A percentile compares a stretch with the other conserved stretches of the same genome.
Evolutionary conservation across 2,797 vertebrate species (phyloP).

Genomic region (Silurus aristotelis): DNA sequence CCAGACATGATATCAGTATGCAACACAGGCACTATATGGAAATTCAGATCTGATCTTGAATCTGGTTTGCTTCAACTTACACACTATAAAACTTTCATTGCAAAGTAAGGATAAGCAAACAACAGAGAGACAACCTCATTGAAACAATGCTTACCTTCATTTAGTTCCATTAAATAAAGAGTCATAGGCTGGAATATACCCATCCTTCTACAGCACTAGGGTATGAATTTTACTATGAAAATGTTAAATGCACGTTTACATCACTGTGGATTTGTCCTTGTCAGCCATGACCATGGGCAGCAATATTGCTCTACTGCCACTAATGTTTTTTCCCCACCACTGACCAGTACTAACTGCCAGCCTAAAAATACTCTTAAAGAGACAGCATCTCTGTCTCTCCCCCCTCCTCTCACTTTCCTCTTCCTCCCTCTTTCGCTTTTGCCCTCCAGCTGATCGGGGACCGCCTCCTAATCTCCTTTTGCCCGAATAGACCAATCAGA

Average conservation of each 20-base stretch:
- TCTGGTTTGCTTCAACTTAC: not conserved
- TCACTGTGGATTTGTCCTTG: constrained; percentile 37
- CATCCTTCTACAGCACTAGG: not conserved
- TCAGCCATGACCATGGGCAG: constrained; percentile 63
- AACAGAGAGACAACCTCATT: not conserved
- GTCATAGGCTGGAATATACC: not conserved
- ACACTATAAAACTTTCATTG: not conserved
- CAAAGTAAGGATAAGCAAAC: not conserved
- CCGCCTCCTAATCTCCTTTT: constrained; percentile 65
- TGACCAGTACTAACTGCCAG: constrained; percentile 73
- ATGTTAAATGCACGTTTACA: constrained; percentile 47
- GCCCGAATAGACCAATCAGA: constrained; percentile 61
- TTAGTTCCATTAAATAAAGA: not conserved
- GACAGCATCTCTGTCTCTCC: constrained; percentile 59
- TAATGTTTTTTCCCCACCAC: constrained; percentile 70
- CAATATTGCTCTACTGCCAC: constrained; percentile 67
- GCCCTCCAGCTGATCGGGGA: constrained; percentile 60
- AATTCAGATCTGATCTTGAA: not conserved
- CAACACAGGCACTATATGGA: not conserved
- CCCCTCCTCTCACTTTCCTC: constrained; percentile 51
- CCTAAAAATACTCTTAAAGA: constrained; percentile 86
- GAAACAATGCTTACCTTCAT: constrained; percentile 42
- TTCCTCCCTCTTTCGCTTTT: constrained; percentile 13
- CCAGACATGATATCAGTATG: constrained; percentile 29
- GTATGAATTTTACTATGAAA: not conserved